Base-by-base conservation (phyloP, 2,888 invertebrate genomes). In the Allygus modestus region DNA sequence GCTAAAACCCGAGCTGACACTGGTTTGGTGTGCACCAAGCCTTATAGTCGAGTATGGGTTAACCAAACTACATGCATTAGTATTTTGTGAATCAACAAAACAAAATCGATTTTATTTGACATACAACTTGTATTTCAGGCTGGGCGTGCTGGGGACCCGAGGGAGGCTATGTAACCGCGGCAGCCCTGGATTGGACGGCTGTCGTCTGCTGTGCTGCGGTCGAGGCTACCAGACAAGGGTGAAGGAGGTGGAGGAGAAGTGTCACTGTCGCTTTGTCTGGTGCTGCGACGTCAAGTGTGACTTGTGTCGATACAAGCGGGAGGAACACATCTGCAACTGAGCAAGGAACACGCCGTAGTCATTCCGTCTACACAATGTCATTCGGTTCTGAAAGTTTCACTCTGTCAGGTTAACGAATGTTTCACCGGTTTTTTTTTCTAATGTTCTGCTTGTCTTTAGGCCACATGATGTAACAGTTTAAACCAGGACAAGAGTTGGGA, bases 181-280 rank as follows among this genome's bases (percentile, higher is more conserved):
- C 82, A 97, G 96, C 84, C 94, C 94, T 33, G 97, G 96, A 0
- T 93, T 97, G 84, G 97, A 97, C 89, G 97, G 97, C 23, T 97
- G 97, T 90, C 93, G 95, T 17, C 91, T 97, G 61, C 93, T 97
- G 81, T 97, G 97, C 91, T 97, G 97, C 90, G 97, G 97, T 0
- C 93, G 97, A 84, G 97, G 97, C 15, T 96, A 96, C 91, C 96
- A 96, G 89, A 97, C 97, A 5, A 91, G 96, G 84, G 94, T 97
- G 0, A 92, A 94, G 51, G 95, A 96, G 88, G 95, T 96, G 85
- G 95, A 95, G 88, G 96, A 97, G 89, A 97, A 97, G 90, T 97
- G 97, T 91, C 94, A 95, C 89, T 97, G 97, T 90, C 94, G 95
- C 87, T 97, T 97, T 90, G 96, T 96, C 85, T 97, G 97, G 97